phyloP scores from a whole-genome alignment of 2,113 vertebrate species.

The Haliaeetus leucogaster region DNA sequence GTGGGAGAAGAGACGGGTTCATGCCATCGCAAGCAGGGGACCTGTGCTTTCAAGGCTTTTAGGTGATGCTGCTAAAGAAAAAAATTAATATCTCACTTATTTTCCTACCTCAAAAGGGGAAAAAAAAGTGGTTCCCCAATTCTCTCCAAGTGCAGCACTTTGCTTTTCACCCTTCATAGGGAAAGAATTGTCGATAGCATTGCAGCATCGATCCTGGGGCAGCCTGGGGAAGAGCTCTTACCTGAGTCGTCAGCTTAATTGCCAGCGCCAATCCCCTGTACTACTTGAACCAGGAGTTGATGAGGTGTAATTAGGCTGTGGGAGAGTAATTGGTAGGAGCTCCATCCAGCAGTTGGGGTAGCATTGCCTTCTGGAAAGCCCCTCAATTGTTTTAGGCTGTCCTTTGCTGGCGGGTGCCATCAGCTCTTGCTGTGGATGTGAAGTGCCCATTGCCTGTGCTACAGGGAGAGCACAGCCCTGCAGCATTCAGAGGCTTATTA shows the following conservation, averaged over 20 bases:
- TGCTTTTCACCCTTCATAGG: neutral
- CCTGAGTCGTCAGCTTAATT: neutral
- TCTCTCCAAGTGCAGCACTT: neutral
- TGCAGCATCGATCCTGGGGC: neutral
- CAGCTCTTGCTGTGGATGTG: neutral
- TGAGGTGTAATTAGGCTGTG: neutral
- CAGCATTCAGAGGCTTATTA: neutral
- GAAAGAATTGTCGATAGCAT: neutral
- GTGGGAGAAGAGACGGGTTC: neutral
- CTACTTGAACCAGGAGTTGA: neutral
- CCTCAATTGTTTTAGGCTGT: no score
- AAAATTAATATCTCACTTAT: neutral
- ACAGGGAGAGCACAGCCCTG: neutral
- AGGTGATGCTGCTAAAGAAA: neutral
- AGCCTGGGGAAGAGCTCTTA: neutral
- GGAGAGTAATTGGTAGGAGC: neutral
- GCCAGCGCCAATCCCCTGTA: neutral
- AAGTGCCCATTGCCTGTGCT: neutral
- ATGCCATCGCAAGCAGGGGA: fast-evolving
- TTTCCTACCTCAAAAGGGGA: neutral
- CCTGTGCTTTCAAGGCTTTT: neutral
- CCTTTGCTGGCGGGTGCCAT: neutral
- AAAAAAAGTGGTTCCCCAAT: fast-evolving
- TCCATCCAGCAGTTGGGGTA: neutral
- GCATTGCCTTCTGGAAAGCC: neutral